Conservation (phyloP, 2,113 vertebrate species). For the Etheostoma cragini region DNA sequence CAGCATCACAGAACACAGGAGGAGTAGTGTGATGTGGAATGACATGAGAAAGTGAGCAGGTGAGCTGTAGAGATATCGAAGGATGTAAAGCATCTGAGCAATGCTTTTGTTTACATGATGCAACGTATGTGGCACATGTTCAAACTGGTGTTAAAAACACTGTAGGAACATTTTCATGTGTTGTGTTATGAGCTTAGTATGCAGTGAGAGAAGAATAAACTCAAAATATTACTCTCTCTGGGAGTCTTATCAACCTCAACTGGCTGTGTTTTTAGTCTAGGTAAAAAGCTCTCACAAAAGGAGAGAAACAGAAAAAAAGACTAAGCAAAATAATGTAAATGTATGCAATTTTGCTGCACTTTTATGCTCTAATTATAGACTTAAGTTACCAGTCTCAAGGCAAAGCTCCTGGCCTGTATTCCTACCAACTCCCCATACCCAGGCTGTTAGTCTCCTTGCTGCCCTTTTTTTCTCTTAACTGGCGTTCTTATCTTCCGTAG, state of each 20-base stretch:
- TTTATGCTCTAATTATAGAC: conserved; percentile 38
- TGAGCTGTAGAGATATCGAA: conserved; percentile 32
- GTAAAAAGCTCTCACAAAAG: conserved; percentile 43
- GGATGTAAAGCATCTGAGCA: conserved; percentile 48
- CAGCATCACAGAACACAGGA: conserved; percentile 83
- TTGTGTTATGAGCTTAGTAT: conserved; percentile 46
- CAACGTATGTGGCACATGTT: conserved; percentile 48
- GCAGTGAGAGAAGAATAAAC: conserved; percentile 56
- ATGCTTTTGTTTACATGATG: conserved; percentile 43
- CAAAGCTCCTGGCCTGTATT: conserved; percentile 28
- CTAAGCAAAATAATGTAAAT: conserved; percentile 42
- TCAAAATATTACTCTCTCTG: conserved; percentile 46
- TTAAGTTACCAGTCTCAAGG: conserved; percentile 16
- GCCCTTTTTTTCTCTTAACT: conserved; percentile 40
- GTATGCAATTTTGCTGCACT: conserved; percentile 20
- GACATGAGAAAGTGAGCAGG: conserved; percentile 65
- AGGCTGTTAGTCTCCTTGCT: conserved; percentile 22
- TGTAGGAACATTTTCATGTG: conserved; percentile 51
- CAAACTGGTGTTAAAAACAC: conserved; percentile 51
- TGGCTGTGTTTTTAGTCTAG: conserved; percentile 54
- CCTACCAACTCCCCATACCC: neutral
- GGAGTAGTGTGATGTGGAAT: conserved; percentile 80
- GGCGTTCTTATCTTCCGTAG: conserved; percentile 62
- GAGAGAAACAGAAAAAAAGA: conserved; percentile 17
- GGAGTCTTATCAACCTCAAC: conserved; percentile 62